These are phyloP conservation scores for Neria commutata DNA, from an alignment of 2,888 invertebrate species.

Conservation along the genomic window DNA sequence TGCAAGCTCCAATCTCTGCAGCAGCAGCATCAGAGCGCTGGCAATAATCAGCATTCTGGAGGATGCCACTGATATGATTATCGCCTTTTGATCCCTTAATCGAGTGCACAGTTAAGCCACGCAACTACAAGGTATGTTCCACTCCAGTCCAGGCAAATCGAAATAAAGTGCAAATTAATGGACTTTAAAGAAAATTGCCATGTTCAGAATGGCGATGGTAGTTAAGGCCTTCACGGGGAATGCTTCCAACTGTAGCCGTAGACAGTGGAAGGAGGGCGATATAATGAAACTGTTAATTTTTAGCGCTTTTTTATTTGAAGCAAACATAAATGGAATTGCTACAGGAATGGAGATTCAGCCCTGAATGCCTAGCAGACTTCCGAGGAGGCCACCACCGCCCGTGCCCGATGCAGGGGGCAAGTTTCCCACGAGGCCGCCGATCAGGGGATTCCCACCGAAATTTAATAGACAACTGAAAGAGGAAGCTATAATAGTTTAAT, in stretches of 20 bases:
- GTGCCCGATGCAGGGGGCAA: constrained; percentile 36
- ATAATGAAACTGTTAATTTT: constrained; percentile 11
- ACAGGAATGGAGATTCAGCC: neutral
- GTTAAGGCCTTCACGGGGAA: neutral
- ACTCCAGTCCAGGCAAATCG: neutral
- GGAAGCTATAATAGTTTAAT: neutral
- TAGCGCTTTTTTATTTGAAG: constrained; percentile 12
- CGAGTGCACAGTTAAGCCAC: constrained; percentile 24
- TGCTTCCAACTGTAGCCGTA: too few relatives aligned
- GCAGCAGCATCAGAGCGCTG: neutral
- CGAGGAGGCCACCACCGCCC: constrained; percentile 28
- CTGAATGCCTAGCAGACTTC: constrained; percentile 1
- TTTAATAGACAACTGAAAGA: constrained; percentile 42
- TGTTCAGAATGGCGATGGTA: neutral
- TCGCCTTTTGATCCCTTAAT: constrained; percentile 34
- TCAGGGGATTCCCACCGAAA: constrained; percentile 47
- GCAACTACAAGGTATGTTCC: neutral
- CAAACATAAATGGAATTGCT: neutral
- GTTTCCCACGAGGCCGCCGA: constrained; percentile 42
- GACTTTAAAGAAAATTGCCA: constrained; percentile 1
- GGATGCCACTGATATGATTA: constrained; percentile 35
- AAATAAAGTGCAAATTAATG: neutral
- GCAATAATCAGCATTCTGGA: neutral
- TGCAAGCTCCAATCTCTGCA: neutral
- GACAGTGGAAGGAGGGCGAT: neutral